A percentile compares a stretch with the other conserved stretches of the same genome.
phyloP scores from a whole-genome alignment of 2,113 vertebrate species.

The Macquaria australasica region DNA sequence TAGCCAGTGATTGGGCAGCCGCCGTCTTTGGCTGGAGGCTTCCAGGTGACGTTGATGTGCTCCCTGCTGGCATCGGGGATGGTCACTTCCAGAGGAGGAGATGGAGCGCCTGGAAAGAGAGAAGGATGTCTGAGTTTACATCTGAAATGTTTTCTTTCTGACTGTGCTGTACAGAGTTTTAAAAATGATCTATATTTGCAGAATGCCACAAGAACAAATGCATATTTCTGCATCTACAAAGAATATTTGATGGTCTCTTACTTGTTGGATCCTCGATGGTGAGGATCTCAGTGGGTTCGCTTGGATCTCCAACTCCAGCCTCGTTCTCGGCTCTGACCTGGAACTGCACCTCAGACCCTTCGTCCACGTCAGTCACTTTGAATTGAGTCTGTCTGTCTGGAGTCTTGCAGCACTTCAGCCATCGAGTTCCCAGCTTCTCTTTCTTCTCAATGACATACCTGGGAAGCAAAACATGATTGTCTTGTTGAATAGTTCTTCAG shows the following conservation, averaged over 20 bases:
- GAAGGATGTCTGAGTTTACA: not conserved
- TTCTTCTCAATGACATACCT: conserved; percentile 99
- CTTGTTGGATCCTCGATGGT: conserved; percentile 94
- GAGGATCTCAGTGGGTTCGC: conserved; percentile 94
- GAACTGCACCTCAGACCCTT: conserved; percentile 98
- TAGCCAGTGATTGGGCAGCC: conserved; percentile 95
- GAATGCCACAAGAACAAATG: not conserved
- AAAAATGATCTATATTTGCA: not conserved
- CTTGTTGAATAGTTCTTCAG: not conserved
- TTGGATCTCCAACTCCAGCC: conserved; percentile 95
- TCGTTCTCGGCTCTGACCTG: conserved; percentile 98
- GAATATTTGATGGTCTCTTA: conserved; percentile 71
- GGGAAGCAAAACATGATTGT: not conserved
- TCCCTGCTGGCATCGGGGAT: conserved; percentile 93
- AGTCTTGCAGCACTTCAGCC: conserved; percentile 98
- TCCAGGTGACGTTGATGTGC: conserved; percentile 96
- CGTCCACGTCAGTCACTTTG: conserved; percentile 96
- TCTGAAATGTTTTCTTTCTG: not conserved
- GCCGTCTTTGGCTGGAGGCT: conserved; percentile 93
- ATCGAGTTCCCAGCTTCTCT: conserved; percentile 95
- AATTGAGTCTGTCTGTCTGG: conserved; percentile 91
- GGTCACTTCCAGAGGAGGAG: conserved; percentile 92
- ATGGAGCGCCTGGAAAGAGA: conserved; percentile 88
- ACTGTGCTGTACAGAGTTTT: not conserved
- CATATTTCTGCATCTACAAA: not conserved